Base-by-base conservation (phyloP, 1,140 invertebrate species). In the Philaenus spumarius region DNA sequence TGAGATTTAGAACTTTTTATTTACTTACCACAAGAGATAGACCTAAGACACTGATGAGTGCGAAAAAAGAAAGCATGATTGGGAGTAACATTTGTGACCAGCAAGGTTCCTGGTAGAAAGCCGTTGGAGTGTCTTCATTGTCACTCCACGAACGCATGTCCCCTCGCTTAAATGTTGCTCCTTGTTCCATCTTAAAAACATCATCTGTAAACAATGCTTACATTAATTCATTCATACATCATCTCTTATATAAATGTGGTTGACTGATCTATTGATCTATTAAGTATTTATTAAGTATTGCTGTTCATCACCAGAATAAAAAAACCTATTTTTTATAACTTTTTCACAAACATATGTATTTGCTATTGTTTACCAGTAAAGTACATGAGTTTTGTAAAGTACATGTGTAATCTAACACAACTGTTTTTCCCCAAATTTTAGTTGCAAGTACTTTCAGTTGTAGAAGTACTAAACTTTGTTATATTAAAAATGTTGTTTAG, bases 131-230 rank as follows among this genome's bases (percentile, higher is more conserved):
- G 23, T 22, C 39, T 46, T 55, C n/a, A 17, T 58, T 45, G 26
- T 20, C 30, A 17, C 39, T 46, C 30, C 39, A 48, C 7, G 22
- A 11, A 14, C 22, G 43, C 40, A 56, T 3, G 9, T 48, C 45
- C 47, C 45, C 45, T n/a, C 57, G 35, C 47, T 50, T 59, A 17
- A 26, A 52, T 4, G 26, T 30, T 30, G 26, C 35, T 12, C 26
- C 35, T 40, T 52, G 22, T 42, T 47, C 59, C 59, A 60, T 60
- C 52, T 45, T 54, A 42, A 47, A 45, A 56, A 26, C 59, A 60
- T 60, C 48, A 55, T 60, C 52, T 55, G 52, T 17, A 48, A 55
- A n/a, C n/a, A n/a, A n/a, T n/a, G n/a, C 2, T 55, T n/a, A 19
- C n/a, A 51, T 26, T 52, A n/a, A 52, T 20, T n/a, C 30, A 42